A percentile compares a stretch with the other conserved stretches of the same genome.
Evolutionary conservation across 2,113 vertebrate species (phyloP).

Genomic region (Anser brachyrhynchus): DNA sequence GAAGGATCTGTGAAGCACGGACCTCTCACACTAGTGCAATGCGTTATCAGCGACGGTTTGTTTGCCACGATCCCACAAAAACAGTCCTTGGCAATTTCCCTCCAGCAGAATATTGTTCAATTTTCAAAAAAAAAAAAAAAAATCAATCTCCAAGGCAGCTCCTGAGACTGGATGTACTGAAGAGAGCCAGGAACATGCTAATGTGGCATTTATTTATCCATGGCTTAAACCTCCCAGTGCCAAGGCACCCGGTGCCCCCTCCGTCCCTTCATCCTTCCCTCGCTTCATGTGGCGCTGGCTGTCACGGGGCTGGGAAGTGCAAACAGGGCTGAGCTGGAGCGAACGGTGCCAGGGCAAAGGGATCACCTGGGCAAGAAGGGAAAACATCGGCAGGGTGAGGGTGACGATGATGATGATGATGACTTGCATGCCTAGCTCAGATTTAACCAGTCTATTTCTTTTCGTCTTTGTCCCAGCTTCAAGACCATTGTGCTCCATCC

Average conservation of each 20-base stretch:
- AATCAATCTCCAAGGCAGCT: background rate
- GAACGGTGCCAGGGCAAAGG: background rate
- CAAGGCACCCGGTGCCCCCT: background rate
- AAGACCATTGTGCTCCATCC: background rate
- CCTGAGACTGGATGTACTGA: background rate
- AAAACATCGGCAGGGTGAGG: background rate
- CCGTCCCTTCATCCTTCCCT: background rate
- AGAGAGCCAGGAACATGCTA: background rate
- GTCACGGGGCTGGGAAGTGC: background rate
- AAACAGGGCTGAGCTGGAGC: background rate
- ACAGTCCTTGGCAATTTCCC: background rate
- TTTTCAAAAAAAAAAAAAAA: background rate
- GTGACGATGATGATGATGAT: background rate
- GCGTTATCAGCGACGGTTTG: background rate
- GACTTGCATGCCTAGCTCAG: background rate
- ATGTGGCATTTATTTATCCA: background rate
- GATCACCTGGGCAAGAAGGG: background rate
- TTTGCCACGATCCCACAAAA: background rate
- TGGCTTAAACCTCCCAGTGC: background rate
- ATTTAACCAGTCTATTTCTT: background rate
- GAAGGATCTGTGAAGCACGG: background rate
- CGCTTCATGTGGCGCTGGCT: background rate
- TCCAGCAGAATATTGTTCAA: background rate
- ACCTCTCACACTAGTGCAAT: background rate
- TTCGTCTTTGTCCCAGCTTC: background rate